Base-by-base conservation (phyloP, 2,113 vertebrate genomes). In the Syrrhaptes paradoxus region DNA sequence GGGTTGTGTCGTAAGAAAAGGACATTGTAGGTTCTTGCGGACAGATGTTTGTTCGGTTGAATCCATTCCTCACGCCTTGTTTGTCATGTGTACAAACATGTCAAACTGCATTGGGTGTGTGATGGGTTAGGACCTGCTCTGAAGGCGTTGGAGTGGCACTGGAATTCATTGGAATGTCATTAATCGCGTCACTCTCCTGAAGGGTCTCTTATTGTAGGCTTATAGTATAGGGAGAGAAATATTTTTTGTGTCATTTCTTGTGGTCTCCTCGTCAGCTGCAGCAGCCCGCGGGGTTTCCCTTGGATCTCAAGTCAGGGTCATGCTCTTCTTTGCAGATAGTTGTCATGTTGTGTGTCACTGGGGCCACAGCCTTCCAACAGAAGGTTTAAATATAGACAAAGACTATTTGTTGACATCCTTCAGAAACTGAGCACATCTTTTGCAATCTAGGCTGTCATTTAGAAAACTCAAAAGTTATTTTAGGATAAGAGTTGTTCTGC, bases 11-110 rank as follows among this genome's bases (percentile, higher is more conserved):
- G 41, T 5, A 2, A 45, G 19, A 51, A 48, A 19, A 14, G 1
- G 13, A 10, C 9, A 3, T 1, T 19, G 17, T 6, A 10, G 17
- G 34, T 62, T 36, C 54, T 46, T 21, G n/a, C 31, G 58, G 59
- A 3, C 4, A 6, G 38, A 5, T 36, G 31, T 70, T 75, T 51
- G n/a, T 65, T 59, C 9, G 1, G 5, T 36, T 22, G 19, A 5
- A 2, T 32, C 57, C 7, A 0, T 26, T 14, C 63, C 43, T 71
- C 4, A 1, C 0, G 3, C 41, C 85, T 54, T 81, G 38, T 28
- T 87, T 91, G 65, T 16, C 4, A 0, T 6, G 38, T 38, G 0
- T 29, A 1, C 43, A 49, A 29, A 57, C 49, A 1, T 0, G 20
- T 77, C 68, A 22, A 18, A 31, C 10, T 3, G 36, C 1, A 2